phyloP scores from a whole-genome alignment of 2,888 invertebrate genomes.

The Drosophila prolongata region DNA sequence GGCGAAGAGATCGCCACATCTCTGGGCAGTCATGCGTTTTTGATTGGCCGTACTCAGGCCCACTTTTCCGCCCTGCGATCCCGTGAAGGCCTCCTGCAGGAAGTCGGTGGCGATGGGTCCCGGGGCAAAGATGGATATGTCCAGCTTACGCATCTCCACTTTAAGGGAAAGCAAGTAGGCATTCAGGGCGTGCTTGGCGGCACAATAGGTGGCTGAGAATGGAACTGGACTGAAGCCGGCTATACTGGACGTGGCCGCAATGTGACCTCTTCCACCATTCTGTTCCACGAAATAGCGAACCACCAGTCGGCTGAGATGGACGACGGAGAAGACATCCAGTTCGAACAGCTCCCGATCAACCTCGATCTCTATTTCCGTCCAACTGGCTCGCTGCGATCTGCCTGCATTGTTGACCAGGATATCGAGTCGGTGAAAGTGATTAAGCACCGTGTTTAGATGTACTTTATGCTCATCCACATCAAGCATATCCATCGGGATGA shows the following conservation, averaged over 20 bases:
- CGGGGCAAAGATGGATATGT: conserved; percentile 90
- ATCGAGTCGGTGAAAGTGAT: conserved; percentile 90
- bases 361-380: conserved; percentile 88
- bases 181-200: conserved; percentile 91
- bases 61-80: conserved; percentile 85
- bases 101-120: conserved; percentile 91
- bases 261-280: conserved; percentile 86
- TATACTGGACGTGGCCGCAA: conserved; percentile 90
- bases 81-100: conserved; percentile 89
- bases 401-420: conserved; percentile 93
- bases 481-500: conserved; percentile 89
- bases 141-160: conserved; percentile 85
- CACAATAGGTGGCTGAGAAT: conserved; percentile 89
- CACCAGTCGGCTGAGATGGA: conserved; percentile 89
- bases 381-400: conserved; percentile 90
- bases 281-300: conserved; percentile 87
- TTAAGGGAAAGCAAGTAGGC: conserved; percentile 90
- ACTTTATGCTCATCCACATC: conserved; percentile 87
- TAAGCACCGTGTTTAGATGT: conserved; percentile 87
- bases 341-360: conserved; percentile 92
- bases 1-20: conserved; percentile 87
- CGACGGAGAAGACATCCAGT: conserved; percentile 90
- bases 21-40: conserved; percentile 86
- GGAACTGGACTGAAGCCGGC: conserved; percentile 89
- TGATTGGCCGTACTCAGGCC: conserved; percentile 84